Conservation (phyloP, 1,140 invertebrate species). For the Aradophagus sp. region DNA sequence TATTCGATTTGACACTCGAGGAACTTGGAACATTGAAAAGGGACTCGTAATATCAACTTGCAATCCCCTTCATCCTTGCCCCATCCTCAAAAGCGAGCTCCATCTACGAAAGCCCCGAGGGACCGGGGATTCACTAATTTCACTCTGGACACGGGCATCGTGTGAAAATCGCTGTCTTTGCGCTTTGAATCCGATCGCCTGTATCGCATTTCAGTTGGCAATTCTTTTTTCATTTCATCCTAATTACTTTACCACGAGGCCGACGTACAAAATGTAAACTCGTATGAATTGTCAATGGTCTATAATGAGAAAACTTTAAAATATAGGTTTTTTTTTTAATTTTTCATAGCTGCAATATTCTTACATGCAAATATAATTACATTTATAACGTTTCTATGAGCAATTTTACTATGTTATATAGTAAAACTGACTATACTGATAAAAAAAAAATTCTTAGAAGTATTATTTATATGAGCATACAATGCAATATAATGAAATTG, state of each 20-base stretch:
- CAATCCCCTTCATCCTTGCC: conserved; percentile 40
- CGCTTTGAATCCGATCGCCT: conserved; percentile 12
- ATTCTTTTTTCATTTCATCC: conserved; percentile 33
- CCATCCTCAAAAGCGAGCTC: conserved; percentile 49
- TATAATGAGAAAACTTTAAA: too few species aligned
- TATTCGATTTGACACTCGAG: conserved; percentile 75
- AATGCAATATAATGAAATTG: too few species aligned
- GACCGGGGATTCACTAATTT: conserved; percentile 70
- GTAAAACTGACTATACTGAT: too few species aligned
- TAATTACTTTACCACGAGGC: conserved; percentile 7
- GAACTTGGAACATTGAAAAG: conserved; percentile 75
- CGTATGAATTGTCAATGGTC: too few species aligned
- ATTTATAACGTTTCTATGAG: too few species aligned
- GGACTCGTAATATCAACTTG: conserved; percentile 66
- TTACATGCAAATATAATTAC: too few species aligned
- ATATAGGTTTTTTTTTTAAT: too few species aligned
- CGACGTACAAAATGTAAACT: background rate
- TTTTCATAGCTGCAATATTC: too few species aligned
- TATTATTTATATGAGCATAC: too few species aligned
- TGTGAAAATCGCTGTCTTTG: conserved; percentile 60
- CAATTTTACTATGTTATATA: too few species aligned
- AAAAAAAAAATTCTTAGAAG: too few species aligned
- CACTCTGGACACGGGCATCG: conserved; percentile 61
- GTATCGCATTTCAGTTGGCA: conserved; percentile 42
- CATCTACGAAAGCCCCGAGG: conserved; percentile 65